Base-by-base conservation (phyloP, 2,888 invertebrate genomes). In the Trachelus iudaicus region DNA sequence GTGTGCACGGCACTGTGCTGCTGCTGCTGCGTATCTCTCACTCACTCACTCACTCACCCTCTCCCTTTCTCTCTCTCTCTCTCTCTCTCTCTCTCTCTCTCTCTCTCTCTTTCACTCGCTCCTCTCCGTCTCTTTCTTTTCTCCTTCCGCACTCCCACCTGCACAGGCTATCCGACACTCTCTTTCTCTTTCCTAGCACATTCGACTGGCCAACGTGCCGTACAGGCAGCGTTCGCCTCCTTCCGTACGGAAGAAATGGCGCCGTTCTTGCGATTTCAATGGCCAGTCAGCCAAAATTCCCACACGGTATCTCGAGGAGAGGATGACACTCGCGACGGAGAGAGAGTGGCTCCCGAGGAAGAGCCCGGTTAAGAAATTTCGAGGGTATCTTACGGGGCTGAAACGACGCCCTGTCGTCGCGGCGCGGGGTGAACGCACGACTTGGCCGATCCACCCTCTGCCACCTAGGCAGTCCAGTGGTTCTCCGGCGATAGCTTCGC, bases 401-500 rank as follows among this genome's bases (percentile, higher is more conserved):
- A 78, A 80, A 81, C 89, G 90, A 89, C 89, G 90, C 90, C 89
- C 89, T 89, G 89, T 88, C 89, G 89, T 88, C 89, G 88, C 88
- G 88, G 87, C 87, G 88, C 89, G 89, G 90, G 90, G 90, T 90
- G 90, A 90, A 90, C 89, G 90, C 90, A 90, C 90, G 90, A 89
- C 90, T 90, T 88, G 88, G 89, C 88, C 76, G 73, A 33, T 35
- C 71, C 35, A 71, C 35, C 76, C 34, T 69, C 76, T 69, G 73
- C 35, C 35, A 69, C 73, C 71, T 37, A 74, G 74, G 37, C 34
- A 37, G n/a, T 13, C 31, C 74, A 34, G 74, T 35, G 74, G 37
- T 74, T 35, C 74, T 34, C 71, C 71, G 71, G 13, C 15, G 71
- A 2, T 6, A 30, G 71, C 33, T 34, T 35, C 74, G 35, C 74